Evolutionary conservation across 2,888 invertebrate species (phyloP).

Genomic region (Panzeria rudis): DNA sequence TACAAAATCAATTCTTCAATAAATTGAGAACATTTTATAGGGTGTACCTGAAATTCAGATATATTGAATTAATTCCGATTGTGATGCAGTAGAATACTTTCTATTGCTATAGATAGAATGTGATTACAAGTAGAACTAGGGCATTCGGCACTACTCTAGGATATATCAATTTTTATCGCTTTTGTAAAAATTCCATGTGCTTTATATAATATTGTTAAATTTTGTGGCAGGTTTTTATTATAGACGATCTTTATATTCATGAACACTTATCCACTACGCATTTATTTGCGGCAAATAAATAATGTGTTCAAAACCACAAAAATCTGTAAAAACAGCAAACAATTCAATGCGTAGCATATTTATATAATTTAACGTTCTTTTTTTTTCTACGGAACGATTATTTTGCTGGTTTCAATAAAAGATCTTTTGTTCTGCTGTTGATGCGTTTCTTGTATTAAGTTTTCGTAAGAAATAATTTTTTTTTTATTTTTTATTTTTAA

Average conservation of each 20-base stretch:
- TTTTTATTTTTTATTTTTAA: slow-evolving; percentile 71
- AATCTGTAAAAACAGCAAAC: slow-evolving; percentile 30
- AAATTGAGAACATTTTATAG: too few relatives aligned
- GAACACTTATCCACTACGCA: slow-evolving; percentile 74
- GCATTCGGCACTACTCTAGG: too few relatives aligned
- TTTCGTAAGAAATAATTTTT: slow-evolving; percentile 72
- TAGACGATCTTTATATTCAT: too few relatives aligned
- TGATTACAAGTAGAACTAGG: too few relatives aligned
- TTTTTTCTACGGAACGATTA: slow-evolving; percentile 15
- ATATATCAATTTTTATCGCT: too few relatives aligned
- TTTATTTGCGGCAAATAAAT: slow-evolving; percentile 79
- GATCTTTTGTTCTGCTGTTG: slow-evolving; percentile 75
- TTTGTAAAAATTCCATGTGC: background rate
- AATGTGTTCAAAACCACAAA: slow-evolving; percentile 77
- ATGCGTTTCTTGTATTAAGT: slow-evolving; percentile 70
- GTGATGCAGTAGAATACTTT: too few relatives aligned
- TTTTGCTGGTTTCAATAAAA: slow-evolving; percentile 68
- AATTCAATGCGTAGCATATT: slow-evolving; percentile 70
- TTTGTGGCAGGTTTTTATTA: too few relatives aligned
- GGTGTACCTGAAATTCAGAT: too few relatives aligned
- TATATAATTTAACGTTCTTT: slow-evolving; percentile 61
- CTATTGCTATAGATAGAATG: too few relatives aligned
- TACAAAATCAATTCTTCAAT: too few relatives aligned
- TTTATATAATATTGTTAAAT: background rate
- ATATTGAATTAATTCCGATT: too few relatives aligned